These are phyloP conservation scores for Hedychridium roseum DNA, from an alignment of 2,888 invertebrate genomes.

Conservation along the genomic window DNA sequence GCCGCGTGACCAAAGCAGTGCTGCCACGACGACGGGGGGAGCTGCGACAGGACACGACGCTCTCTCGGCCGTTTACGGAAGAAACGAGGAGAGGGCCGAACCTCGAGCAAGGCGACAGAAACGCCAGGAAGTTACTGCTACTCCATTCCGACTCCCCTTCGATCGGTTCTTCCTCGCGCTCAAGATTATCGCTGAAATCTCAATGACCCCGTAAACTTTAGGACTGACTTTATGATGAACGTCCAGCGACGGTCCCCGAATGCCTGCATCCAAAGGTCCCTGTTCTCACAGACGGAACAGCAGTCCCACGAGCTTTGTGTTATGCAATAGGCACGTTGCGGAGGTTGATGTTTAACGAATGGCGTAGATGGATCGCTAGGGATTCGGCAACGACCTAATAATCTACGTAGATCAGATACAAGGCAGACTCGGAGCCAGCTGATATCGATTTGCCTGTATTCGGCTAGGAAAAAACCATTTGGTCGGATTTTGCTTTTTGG, in stretches of 20 bases:
- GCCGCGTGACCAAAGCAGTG: constrained; percentile 52
- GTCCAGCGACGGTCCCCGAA: too few species aligned
- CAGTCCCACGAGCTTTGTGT: too few species aligned
- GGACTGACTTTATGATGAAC: too few species aligned
- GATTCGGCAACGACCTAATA: too few species aligned
- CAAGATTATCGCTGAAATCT: constrained; percentile 30
- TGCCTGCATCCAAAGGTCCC: too few species aligned
- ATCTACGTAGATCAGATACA: too few species aligned
- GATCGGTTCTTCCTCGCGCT: constrained; percentile 18
- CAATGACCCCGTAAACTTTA: constrained; percentile 45
- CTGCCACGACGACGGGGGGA: constrained; percentile 39
- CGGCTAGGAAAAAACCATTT: constrained; percentile 34
- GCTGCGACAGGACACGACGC: constrained; percentile 30
- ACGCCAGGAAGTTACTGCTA: constrained; percentile 38
- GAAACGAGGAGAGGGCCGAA: constrained; percentile 60
- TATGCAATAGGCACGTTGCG: too few species aligned
- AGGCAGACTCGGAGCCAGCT: too few species aligned
- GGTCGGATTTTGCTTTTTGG: constrained; percentile 38
- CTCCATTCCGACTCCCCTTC: constrained; percentile 10
- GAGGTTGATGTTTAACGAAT: too few species aligned
- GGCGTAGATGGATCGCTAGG: too few species aligned
- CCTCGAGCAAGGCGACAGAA: constrained; percentile 45
- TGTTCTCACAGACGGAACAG: too few species aligned
- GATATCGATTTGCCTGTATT: constrained; percentile 46
- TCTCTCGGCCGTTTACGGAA: constrained; percentile 53